phyloP scores from a whole-genome alignment of 2,797 vertebrate species.

The Basileuterus tristriatus region DNA sequence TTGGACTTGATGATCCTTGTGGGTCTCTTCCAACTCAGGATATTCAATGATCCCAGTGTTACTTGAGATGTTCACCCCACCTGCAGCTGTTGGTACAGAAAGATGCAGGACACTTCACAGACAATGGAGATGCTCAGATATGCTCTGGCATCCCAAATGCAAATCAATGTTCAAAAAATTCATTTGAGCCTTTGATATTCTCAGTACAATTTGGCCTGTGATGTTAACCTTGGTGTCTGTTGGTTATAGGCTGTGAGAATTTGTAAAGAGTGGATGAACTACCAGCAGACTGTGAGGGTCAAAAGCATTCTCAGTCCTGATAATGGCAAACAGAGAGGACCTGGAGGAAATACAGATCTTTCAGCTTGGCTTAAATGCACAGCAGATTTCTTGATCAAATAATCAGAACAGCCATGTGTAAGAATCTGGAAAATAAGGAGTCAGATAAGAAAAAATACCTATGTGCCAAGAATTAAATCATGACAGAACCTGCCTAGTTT shows the following conservation, averaged over 20 bases:
- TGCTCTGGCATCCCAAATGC: not conserved
- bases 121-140: not conserved
- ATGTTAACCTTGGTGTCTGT: not conserved
- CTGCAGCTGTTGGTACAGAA: not conserved
- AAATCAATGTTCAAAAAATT: not conserved
- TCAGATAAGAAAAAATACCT: not conserved
- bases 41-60: not conserved
- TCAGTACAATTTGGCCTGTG: not conserved
- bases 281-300: not conserved
- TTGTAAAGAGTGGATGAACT: not conserved
- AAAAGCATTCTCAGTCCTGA: not conserved
- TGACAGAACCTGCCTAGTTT: not conserved
- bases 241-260: not conserved
- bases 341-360: not conserved
- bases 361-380: not conserved
- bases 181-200: not conserved
- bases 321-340: not conserved
- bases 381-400: not conserved
- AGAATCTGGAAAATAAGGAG: not conserved
- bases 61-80: not conserved
- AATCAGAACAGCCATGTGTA: not conserved
- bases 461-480: not conserved
- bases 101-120: not conserved
- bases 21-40: not conserved
- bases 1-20: not conserved